These are phyloP conservation scores for Pollimyrus isidori DNA, from an alignment of 2,113 vertebrate species.

Conservation along the genomic window DNA sequence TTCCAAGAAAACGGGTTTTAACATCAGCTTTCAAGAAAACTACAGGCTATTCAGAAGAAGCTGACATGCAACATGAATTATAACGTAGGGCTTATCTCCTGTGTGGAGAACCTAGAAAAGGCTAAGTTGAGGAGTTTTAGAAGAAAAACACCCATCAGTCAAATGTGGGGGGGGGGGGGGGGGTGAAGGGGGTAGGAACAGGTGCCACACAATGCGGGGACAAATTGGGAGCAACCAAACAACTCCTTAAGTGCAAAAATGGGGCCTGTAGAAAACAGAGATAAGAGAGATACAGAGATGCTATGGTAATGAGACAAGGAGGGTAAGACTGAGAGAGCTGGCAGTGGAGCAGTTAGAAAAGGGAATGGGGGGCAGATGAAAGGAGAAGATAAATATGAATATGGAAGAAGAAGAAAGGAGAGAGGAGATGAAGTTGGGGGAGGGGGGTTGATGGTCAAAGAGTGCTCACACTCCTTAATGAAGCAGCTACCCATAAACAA, in stretches of 20 bases:
- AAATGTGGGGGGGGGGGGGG: neutral
- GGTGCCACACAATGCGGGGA: neutral
- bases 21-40: neutral
- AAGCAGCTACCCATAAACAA: neutral
- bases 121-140: neutral
- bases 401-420: neutral
- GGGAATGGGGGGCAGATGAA: neutral
- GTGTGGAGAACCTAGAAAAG: neutral
- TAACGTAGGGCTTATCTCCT: neutral
- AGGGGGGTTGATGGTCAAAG: neutral
- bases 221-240: neutral
- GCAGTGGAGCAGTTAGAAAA: neutral
- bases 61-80: neutral
- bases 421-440: neutral
- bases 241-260: neutral
- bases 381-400: neutral
- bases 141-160: neutral
- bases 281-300: neutral
- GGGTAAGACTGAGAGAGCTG: neutral
- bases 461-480: neutral
- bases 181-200: neutral
- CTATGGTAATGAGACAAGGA: neutral
- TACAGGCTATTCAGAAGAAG: neutral
- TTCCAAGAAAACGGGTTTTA: neutral
- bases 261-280: neutral